A percentile compares a stretch with the other conserved stretches of the same genome.
These are phyloP conservation scores for Mustela lutreola DNA, from an alignment of 2,113 vertebrate species.

Conservation along the genomic window DNA sequence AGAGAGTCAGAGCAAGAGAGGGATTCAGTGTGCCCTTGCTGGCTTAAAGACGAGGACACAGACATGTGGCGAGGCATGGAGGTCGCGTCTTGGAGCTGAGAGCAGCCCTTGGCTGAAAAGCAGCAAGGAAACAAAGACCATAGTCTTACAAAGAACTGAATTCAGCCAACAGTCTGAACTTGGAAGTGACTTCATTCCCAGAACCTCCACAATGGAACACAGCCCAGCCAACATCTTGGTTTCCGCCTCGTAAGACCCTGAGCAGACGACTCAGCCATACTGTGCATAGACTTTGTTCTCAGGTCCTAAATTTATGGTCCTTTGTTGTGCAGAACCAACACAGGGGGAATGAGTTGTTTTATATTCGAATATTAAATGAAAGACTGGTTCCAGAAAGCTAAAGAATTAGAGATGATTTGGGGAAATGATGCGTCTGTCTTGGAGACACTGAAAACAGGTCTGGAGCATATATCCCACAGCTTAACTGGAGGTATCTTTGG, in stretches of 20 bases:
- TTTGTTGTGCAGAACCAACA: neutral
- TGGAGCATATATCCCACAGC: neutral
- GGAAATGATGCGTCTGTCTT: neutral
- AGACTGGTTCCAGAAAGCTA: neutral
- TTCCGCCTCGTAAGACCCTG: neutral
- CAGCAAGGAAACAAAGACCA: neutral
- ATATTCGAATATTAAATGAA: neutral
- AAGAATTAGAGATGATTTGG: neutral
- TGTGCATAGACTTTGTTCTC: neutral
- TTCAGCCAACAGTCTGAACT: neutral
- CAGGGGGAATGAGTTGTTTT: neutral
- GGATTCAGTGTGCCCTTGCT: neutral
- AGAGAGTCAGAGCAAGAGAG: neutral
- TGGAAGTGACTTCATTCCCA: neutral
- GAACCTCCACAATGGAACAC: neutral
- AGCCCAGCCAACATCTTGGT: neutral
- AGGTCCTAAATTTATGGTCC: neutral
- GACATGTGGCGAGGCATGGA: neutral
- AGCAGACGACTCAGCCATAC: neutral
- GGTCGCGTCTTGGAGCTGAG: neutral
- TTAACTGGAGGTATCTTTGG: neutral
- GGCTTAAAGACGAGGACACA: neutral
- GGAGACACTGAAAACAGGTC: neutral
- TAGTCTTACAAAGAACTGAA: neutral
- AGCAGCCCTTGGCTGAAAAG: neutral